Percentiles rank a stretch among this genome's conserved stretches.
Evolutionary conservation across 2,113 vertebrate genomes (phyloP).

Genomic region (Campylomormyrus numenius): DNA sequence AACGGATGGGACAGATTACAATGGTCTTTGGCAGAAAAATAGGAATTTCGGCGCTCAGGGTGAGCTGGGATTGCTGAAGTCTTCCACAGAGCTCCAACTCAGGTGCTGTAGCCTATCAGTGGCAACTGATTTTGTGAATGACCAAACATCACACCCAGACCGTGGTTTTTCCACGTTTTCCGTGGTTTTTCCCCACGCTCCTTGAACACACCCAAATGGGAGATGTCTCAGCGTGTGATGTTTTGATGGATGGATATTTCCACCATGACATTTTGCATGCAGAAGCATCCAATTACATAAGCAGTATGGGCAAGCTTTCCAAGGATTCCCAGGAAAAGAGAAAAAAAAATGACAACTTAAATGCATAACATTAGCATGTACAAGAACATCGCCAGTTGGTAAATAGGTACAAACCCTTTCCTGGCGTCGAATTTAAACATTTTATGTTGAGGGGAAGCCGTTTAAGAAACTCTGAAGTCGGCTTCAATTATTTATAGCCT

Average conservation of each 20-base stretch:
- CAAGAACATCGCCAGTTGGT: background rate
- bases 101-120: slow-evolving; percentile 29
- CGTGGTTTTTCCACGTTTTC: background rate
- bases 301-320: background rate
- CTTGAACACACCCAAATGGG: slow-evolving; percentile 1
- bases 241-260: slow-evolving; percentile 3
- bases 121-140: slow-evolving; percentile 1
- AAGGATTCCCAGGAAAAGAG: background rate
- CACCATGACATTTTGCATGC: background rate
- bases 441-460: background rate
- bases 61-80: slow-evolving; percentile 23
- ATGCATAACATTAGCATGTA: background rate
- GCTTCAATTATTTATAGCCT: slow-evolving; percentile 57
- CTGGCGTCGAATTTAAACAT: background rate
- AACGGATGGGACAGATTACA: slow-evolving; percentile 38
- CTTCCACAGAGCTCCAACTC: slow-evolving; percentile 19
- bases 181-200: background rate
- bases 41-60: slow-evolving; percentile 28
- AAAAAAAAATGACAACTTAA: slow-evolving; percentile 7
- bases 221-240: background rate
- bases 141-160: background rate
- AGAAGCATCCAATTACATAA: background rate
- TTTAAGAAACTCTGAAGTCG: slow-evolving; percentile 46
- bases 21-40: slow-evolving; percentile 43
- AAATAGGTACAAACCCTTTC: background rate